Base-by-base conservation (phyloP, 2,113 vertebrate species). In the Pelecanoides urinatrix region DNA sequence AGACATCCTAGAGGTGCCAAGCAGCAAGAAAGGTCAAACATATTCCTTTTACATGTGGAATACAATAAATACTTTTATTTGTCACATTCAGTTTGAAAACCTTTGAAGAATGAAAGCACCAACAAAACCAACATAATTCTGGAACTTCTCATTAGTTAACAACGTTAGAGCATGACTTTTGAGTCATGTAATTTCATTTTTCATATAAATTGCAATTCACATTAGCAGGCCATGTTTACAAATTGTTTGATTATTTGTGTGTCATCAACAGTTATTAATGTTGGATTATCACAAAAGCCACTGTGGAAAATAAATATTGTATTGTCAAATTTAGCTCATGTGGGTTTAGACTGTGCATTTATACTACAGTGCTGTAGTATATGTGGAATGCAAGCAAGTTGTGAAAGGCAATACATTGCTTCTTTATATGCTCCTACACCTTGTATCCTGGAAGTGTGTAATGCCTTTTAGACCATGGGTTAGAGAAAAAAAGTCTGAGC, bases 151-250 rank as follows among this genome's bases (percentile, higher is more conserved):
- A n/a, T 79, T 59, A 65, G 53, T 17, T 82, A 59, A 63, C 13
- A 63, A 40, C 32, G 5, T 65, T 52, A 55, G 47, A 86, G 20
- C 2, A 3, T 11, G 11, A 42, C 16, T 92, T 88, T 52, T 61
- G 25, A 44, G 12, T 92, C 18, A 42, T 2, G 7, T 45, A 30
- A 29, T 86, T 83, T 63, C 1, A 5, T 50, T 94, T 87, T 67
- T 91, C 1, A 0, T 56, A 61, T 50, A 7, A n/a, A 12, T 49
- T 56, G 29, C 0, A 2, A 56, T 91, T 23, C 38, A 53, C 0
- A 0, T 55, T 88, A 38, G 11, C 27, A 62, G 25, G 14, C 55
- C 66, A 7, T 32, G 32, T 40, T 93, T 82, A 55, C 16, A 78
- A 71, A 6, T 52, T 52, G 4, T 67, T 86, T 42, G 0, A 70